These are phyloP conservation scores for Felis chaus DNA, from an alignment of 2,113 vertebrate genomes.

Conservation along the genomic window DNA sequence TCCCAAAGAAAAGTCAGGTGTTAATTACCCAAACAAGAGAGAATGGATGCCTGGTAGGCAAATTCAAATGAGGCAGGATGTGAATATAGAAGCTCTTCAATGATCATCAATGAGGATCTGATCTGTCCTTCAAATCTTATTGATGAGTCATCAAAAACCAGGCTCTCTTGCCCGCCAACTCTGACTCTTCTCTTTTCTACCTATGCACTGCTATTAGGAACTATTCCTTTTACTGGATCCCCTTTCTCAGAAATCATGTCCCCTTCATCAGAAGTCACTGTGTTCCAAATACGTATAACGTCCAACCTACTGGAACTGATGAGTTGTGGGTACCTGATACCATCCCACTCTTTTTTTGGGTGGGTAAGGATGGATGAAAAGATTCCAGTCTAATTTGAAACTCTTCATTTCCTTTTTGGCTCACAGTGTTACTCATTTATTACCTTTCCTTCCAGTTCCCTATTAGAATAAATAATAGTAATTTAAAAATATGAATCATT, in stretches of 20 bases:
- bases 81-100: background rate
- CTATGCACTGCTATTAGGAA: background rate
- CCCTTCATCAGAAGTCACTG: background rate
- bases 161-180: background rate
- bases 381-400: constrained; percentile 26
- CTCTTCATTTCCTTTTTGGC: constrained; percentile 31
- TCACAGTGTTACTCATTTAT: background rate
- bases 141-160: background rate
- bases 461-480: constrained; percentile 46
- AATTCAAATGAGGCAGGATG: background rate
- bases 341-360: background rate
- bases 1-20: background rate
- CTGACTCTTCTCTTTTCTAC: background rate
- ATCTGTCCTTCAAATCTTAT: background rate
- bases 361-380: background rate
- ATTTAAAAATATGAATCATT: constrained; percentile 1
- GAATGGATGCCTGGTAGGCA: background rate
- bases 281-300: background rate
- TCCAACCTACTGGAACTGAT: background rate
- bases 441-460: background rate
- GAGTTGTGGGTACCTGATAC: background rate
- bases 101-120: background rate
- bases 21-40: background rate
- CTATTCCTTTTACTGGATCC: background rate
- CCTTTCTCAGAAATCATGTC: background rate